Base-by-base conservation (phyloP, 2,113 vertebrate species). In the Leptodactylus fuscus region DNA sequence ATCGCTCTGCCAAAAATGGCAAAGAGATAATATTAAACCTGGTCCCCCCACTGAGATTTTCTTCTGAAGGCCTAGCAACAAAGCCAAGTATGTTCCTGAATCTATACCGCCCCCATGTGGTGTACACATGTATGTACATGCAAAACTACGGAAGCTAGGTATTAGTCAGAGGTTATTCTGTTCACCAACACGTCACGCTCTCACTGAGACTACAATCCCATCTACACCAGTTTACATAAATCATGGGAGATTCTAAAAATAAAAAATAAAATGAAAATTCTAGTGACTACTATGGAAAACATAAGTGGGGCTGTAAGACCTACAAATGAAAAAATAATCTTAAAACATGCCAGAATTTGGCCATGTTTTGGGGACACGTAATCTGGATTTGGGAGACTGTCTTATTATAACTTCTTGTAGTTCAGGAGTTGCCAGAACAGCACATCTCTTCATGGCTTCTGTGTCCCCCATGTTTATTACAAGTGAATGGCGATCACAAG, bases 61-160 rank as follows among this genome's bases (percentile, higher is more conserved):
- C 22, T 24, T 44, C 44, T 16, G 22, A 15, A 75, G 71, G 22
- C 44, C 24, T 27, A 2, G 55, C 55, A 18, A 44, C 13, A 46
- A 16, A 34, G 27, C 29, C 7, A 65, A 58, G 78, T 2, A 22
- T 6, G 67, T 82, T 71, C 29, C 67, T 55, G n/a, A 18, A 73
- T 41, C 46, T 32, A 70, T 55, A 82, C 46, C 9, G 81, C 81
- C 67, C 81, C 81, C 48, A 73, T 71, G 67, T 53, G 81, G 81
- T 18, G 22, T 6, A 41, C 27, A 73, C 18, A 20, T 7, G 22
- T 29, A 55, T 41, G 32, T 24, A 70, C 34, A 51, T 4, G 11
- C 20, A 65, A 4, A 41, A n/a, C n/a, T n/a, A n/a, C n/a, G n/a
- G n/a, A n/a, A n/a, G n/a, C n/a, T n/a, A n/a, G n/a, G n/a, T n/a